Evolutionary conservation across 1,140 invertebrate genomes (phyloP).

Genomic region (Bombyx mori): ASM3026992v2 NC_085116.1:4356501-4357000

Average conservation of each 20-base stretch:
- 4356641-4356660: too few species aligned
- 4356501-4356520: too few species aligned
- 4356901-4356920: constrained; percentile 39
- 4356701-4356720: constrained; percentile 38
- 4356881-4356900: constrained; percentile 22
- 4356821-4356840: constrained; percentile 28
- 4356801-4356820: constrained; percentile 51
- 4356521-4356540: too few species aligned
- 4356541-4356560: too few species aligned
- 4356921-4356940: constrained; percentile 64
- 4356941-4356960: constrained; percentile 56
- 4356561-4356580: too few species aligned
- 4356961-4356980: constrained; percentile 34
- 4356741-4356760: constrained; percentile 18
- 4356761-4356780: constrained; percentile 15
- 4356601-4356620: too few species aligned
- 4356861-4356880: constrained; percentile 28
- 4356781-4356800: constrained; percentile 13
- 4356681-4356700: constrained; percentile 8
- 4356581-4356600: too few species aligned
- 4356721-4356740: not conserved
- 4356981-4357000: constrained; percentile 44
- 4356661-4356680: not conserved
- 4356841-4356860: constrained; percentile 35
- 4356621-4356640: too few species aligned